Conservation (phyloP, 1,140 invertebrate species). For the Macrosteles quadrilineatus region DNA sequence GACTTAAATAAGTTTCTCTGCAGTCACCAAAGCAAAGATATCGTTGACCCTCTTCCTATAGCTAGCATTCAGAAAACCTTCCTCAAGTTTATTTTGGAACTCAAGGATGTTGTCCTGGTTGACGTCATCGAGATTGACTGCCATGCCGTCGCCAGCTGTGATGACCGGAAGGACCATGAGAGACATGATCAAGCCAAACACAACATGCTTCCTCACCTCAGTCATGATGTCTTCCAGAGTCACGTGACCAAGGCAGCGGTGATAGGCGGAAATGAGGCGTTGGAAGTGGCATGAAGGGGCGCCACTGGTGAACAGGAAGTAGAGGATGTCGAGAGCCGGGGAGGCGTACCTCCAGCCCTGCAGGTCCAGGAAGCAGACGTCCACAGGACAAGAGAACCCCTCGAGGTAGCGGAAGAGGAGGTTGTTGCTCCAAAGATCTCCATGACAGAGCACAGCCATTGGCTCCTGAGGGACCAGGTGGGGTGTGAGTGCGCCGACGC, state of each 20-base stretch:
- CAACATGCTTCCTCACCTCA: neutral
- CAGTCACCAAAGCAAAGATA: neutral
- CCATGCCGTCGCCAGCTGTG: neutral
- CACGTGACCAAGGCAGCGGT: neutral
- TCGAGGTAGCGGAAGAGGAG: constrained; percentile 51
- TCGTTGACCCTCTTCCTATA: neutral
- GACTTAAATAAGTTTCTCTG: neutral
- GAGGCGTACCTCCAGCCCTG: constrained; percentile 45
- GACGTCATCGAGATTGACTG: neutral
- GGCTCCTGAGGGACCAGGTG: constrained; percentile 33
- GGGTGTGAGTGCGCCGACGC: constrained; percentile 28
- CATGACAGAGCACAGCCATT: constrained; percentile 47
- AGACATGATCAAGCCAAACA: neutral
- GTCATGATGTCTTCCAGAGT: neutral
- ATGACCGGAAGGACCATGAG: neutral
- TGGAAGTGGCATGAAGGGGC: neutral
- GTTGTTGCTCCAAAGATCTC: constrained; percentile 58
- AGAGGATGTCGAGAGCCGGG: constrained; percentile 49
- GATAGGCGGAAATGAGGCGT: neutral
- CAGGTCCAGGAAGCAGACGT: constrained; percentile 50
- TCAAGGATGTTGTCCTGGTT: neutral
- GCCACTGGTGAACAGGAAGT: constrained; percentile 42
- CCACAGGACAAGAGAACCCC: constrained; percentile 17
- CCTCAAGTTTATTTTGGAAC: neutral
- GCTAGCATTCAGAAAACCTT: neutral